A percentile compares a stretch with the other conserved stretches of the same genome.
Conservation (phyloP, 2,113 vertebrate genomes). For the Bothrops jararaca region DNA sequence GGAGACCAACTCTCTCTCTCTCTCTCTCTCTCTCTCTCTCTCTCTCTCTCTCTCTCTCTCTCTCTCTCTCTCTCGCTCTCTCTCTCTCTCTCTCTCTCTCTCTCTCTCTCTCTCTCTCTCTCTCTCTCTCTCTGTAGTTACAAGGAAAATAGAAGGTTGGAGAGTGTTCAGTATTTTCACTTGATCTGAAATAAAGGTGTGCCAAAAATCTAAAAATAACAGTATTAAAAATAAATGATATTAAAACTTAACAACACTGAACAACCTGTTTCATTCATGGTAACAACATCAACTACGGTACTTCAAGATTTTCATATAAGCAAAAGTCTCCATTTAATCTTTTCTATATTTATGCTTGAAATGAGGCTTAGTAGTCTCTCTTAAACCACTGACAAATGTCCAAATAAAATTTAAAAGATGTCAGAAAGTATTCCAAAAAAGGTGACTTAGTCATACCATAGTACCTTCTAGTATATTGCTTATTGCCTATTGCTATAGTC, state of each 20-base stretch:
- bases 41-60: too few species aligned
- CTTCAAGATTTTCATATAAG: background rate
- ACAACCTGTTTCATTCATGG: background rate
- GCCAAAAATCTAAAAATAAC: background rate
- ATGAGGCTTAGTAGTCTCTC: background rate
- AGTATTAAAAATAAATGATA: background rate
- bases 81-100: too few species aligned
- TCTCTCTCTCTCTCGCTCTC: too few species aligned
- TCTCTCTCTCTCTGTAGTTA: background rate
- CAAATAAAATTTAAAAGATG: background rate
- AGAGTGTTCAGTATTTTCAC: background rate
- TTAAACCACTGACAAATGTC: background rate
- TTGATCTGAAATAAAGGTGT: background rate
- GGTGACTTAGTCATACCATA: background rate
- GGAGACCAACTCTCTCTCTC: background rate
- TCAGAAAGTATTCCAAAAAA: background rate
- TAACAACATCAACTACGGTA: background rate
- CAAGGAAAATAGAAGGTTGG: background rate
- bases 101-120: too few species aligned
- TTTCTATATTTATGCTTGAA: background rate
- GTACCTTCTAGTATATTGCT: background rate
- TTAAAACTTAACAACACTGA: background rate
- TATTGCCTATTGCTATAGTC: background rate
- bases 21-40: too few species aligned
- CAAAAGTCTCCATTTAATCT: background rate